These are phyloP conservation scores for Copidosoma floridanum DNA, from an alignment of 1,140 invertebrate species.

Conservation along the genomic window DNA sequence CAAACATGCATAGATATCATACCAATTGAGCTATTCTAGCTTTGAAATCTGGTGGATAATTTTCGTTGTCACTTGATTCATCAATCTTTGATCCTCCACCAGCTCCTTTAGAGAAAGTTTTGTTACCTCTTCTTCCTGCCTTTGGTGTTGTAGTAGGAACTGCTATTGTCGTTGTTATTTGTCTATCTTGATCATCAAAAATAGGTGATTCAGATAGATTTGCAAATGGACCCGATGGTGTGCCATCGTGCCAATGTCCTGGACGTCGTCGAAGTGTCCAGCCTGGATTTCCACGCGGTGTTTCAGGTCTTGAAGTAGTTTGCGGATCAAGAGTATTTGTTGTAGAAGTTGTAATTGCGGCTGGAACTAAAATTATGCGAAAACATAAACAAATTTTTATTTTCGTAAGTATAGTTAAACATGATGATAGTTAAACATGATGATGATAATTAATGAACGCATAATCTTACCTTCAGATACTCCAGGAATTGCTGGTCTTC, in stretches of 20 bases:
- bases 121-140: conserved; percentile 36
- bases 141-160: conserved; percentile 9
- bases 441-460: not conserved
- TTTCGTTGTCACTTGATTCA: conserved; percentile 36
- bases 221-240: not conserved
- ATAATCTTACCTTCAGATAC: not conserved
- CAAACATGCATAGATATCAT: too few species aligned
- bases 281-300: conserved; percentile 39
- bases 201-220: not conserved
- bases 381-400: too few species aligned
- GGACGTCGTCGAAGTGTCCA: conserved; percentile 48
- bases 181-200: conserved; percentile 17
- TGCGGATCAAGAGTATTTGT: not conserved
- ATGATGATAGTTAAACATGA: not conserved
- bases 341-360: not conserved
- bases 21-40: conserved; percentile 47
- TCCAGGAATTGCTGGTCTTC: conserved; percentile 31
- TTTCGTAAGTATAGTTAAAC: too few species aligned
- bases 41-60: conserved; percentile 52
- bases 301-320: conserved; percentile 4
- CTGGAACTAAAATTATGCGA: conserved; percentile 3
- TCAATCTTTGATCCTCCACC: conserved; percentile 12
- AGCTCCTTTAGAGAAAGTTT: conserved; percentile 31
- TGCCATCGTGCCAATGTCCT: conserved; percentile 20
- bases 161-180: conserved; percentile 1